Evolutionary conservation across 1,140 invertebrate genomes (phyloP).

Genomic region (Rhopalosiphum maidis): DNA sequence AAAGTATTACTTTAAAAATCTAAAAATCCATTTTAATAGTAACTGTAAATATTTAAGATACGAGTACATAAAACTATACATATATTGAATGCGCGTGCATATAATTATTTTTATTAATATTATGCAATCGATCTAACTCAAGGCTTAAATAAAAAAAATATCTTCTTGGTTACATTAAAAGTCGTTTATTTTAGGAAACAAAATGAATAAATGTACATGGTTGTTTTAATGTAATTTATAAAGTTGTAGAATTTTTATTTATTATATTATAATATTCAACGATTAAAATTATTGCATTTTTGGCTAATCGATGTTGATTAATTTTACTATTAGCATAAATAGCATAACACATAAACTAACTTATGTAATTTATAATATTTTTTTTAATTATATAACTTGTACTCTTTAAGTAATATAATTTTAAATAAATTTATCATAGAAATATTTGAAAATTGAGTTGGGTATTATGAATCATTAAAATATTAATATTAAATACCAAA

Average conservation of each 20-base stretch:
- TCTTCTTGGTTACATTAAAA: neutral
- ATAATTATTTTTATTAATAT: neutral
- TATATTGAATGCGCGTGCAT: neutral
- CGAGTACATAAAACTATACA: neutral
- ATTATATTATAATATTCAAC: neutral
- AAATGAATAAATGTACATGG: neutral
- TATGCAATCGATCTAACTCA: neutral
- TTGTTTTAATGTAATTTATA: neutral
- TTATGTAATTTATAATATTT: neutral
- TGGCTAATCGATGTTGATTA: neutral
- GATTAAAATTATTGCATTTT: neutral
- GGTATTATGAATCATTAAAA: neutral
- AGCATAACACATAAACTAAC: neutral
- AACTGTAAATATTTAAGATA: neutral
- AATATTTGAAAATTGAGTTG: neutral
- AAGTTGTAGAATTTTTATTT: neutral
- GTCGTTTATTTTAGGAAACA: neutral
- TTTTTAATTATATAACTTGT: neutral
- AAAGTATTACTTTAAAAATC: neutral
- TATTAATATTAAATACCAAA: neutral
- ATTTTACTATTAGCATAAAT: neutral
- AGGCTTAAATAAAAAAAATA: neutral
- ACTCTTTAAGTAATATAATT: neutral
- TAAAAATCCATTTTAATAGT: neutral
- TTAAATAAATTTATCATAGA: neutral